Conservation (phyloP, 2,113 vertebrate species). For the Ictidomys tridecemlineatus region DNA sequence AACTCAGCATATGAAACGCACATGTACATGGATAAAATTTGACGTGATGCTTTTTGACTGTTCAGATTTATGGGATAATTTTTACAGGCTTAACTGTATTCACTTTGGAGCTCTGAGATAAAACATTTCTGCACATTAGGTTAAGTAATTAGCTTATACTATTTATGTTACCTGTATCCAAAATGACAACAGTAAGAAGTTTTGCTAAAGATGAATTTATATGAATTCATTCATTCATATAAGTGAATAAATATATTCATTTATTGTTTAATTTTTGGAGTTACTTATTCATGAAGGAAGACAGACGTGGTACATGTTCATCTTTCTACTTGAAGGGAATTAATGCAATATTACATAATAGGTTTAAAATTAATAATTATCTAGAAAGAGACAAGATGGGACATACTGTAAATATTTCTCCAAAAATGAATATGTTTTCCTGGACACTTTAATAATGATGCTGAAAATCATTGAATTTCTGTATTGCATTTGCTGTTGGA, state of each 20-base stretch:
- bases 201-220: not conserved
- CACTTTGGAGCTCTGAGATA: not conserved
- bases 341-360: not conserved
- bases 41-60: not conserved
- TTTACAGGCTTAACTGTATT: slow-evolving; percentile 3
- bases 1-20: not conserved
- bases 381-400: not conserved
- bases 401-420: not conserved
- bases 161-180: not conserved
- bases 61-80: not conserved
- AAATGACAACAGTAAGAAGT: not conserved
- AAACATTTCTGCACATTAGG: not conserved
- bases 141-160: not conserved
- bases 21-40: not conserved
- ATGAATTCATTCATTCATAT: no score
- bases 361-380: not conserved
- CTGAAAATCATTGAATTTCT: not conserved
- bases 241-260: not conserved
- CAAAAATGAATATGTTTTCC: slow-evolving; percentile 8
- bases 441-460: not conserved
- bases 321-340: not conserved
- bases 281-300: not conserved
- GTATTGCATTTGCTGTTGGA: not conserved
- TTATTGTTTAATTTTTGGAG: not conserved
- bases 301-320: not conserved